phyloP scores from a whole-genome alignment of 1,140 invertebrate species.

The Antheraea pernyi region DNA sequence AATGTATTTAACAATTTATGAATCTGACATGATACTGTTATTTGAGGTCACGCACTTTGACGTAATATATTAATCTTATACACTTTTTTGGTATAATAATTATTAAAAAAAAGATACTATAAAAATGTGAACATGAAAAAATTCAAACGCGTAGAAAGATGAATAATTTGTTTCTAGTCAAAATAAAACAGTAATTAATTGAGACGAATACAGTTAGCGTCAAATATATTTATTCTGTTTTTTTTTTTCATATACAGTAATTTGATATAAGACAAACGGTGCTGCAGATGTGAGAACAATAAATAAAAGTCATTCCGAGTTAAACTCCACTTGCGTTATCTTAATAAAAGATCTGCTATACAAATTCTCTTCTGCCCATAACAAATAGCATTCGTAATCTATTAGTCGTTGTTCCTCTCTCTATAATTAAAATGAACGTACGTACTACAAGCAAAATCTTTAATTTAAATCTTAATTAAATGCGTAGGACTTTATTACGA shows the following conservation, averaged over 20 bases:
- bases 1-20: too few species aligned
- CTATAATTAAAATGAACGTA: constrained; percentile 26
- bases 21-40: too few species aligned
- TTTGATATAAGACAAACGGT: neutral
- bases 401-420: constrained; percentile 37
- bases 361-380: constrained; percentile 42
- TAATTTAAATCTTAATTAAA: neutral
- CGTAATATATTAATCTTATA: too few species aligned
- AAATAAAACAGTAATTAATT: neutral
- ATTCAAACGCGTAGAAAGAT: neutral
- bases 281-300: neutral
- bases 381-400: constrained; percentile 44
- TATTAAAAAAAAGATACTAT: neutral
- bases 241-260: neutral
- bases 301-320: neutral
- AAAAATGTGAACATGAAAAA: neutral
- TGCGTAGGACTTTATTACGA: constrained; percentile 2
- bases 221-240: neutral
- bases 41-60: too few species aligned
- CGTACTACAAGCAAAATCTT: neutral
- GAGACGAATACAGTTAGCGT: neutral
- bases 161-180: neutral
- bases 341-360: constrained; percentile 48
- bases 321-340: constrained; percentile 27
- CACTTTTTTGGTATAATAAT: too few species aligned